Evolutionary conservation across 2,888 invertebrate genomes (phyloP).

Genomic region (Dasysyrphus tricinctus): DNA sequence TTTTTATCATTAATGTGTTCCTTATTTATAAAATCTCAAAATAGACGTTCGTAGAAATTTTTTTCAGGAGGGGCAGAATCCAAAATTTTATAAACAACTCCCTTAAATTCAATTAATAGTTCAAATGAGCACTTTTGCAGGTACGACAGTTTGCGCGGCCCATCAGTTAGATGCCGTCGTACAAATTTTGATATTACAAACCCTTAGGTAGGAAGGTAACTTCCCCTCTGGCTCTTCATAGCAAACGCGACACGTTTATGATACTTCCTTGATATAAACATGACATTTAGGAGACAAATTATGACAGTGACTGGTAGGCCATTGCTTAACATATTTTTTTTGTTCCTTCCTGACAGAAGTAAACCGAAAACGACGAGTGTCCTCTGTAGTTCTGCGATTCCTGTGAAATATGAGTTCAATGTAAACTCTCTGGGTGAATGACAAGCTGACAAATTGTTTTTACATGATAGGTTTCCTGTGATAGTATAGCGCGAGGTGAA

Average conservation of each 20-base stretch:
- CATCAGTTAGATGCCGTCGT: too few species aligned
- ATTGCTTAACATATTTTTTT: neutral
- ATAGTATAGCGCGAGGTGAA: neutral
- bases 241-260: neutral
- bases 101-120: too few species aligned
- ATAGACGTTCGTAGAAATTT: neutral
- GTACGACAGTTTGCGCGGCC: too few species aligned
- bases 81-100: neutral
- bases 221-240: neutral
- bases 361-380: slow-evolving; percentile 56
- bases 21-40: too few species aligned
- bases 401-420: slow-evolving; percentile 54
- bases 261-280: neutral
- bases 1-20: too few species aligned
- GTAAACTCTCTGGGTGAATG: slow-evolving; percentile 59
- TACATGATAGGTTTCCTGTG: slow-evolving; percentile 58
- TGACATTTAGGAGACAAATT: slow-evolving; percentile 25
- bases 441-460: slow-evolving; percentile 73
- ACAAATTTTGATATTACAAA: too few species aligned
- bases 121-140: too few species aligned
- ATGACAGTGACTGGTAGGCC: slow-evolving; percentile 13
- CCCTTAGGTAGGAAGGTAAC: neutral
- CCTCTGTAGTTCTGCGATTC: slow-evolving; percentile 20
- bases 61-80: too few species aligned
- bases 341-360: slow-evolving; percentile 41